Percentiles rank a stretch among this genome's conserved stretches.
Evolutionary conservation across 1,140 invertebrate species (phyloP).

Genomic region (Leptinotarsa undecemlineata): DNA sequence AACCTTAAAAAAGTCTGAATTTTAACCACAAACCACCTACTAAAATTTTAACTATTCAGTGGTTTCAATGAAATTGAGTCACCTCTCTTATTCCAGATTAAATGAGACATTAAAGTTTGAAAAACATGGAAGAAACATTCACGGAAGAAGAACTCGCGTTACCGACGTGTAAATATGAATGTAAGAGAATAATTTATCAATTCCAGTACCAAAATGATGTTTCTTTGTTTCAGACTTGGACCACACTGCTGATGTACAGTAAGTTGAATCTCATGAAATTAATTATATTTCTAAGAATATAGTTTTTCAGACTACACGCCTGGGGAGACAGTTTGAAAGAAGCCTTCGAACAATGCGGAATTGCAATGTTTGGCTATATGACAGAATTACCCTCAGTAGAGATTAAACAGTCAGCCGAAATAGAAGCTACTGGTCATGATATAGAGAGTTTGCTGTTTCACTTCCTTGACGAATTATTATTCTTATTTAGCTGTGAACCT

Average conservation of each 20-base stretch:
- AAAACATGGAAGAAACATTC: conserved; percentile 42
- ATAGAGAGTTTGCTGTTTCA: conserved; percentile 86
- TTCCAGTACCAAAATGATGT: conserved; percentile 25
- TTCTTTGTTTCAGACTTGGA: conserved; percentile 81
- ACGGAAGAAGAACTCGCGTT: conserved; percentile 61
- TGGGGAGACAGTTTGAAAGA: conserved; percentile 90
- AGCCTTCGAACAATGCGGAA: conserved; percentile 93
- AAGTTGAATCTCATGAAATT: conserved; percentile 40
- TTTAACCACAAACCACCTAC: too few relatives aligned
- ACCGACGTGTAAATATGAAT: conserved; percentile 70
- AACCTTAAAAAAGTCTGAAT: too few relatives aligned
- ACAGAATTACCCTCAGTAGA: conserved; percentile 88
- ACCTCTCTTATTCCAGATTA: too few relatives aligned
- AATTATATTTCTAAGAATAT: conserved; percentile 26
- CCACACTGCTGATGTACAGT: conserved; percentile 97
- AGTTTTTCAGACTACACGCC: conserved; percentile 73
- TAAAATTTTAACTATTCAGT: too few relatives aligned
- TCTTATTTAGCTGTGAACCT: conserved; percentile 90
- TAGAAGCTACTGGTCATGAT: conserved; percentile 88
- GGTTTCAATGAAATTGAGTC: too few relatives aligned
- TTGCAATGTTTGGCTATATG: conserved; percentile 97
- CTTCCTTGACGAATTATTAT: conserved; percentile 94
- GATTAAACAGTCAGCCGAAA: conserved; percentile 74
- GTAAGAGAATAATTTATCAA: conserved; percentile 58
- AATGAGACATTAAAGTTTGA: too few relatives aligned